Percentiles rank a stretch among this genome's conserved stretches.
phyloP scores from a whole-genome alignment of 2,113 vertebrate species.

The Xiphophorus couchianus region DNA sequence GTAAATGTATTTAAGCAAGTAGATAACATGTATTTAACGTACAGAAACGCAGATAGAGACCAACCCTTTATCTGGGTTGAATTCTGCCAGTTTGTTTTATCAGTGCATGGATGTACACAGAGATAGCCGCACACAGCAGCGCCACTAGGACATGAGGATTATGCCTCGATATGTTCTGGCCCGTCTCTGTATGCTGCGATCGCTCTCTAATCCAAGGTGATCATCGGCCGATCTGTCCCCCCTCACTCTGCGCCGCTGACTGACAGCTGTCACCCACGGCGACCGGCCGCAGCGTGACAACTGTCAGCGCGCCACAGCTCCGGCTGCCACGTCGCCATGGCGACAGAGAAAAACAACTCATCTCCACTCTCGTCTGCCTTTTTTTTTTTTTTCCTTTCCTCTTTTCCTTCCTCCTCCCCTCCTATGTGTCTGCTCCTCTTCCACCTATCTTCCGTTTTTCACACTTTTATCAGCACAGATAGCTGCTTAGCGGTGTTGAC shows the following conservation, averaged over 20 bases:
- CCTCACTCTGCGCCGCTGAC: conserved; percentile 71
- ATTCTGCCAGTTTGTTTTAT: not conserved
- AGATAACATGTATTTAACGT: no score
- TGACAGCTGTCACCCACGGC: conserved; percentile 77
- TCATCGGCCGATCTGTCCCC: conserved; percentile 69
- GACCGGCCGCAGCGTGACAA: conserved; percentile 58
- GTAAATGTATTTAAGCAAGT: no score
- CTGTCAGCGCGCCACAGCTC: conserved; percentile 61
- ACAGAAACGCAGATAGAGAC: not conserved
- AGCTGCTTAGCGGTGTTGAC: conserved; percentile 54
- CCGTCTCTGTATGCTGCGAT: conserved; percentile 42
- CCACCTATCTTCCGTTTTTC: conserved; percentile 13
- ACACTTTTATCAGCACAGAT: conserved; percentile 36
- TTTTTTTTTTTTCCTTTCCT: not conserved
- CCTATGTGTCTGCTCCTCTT: conserved; percentile 17
- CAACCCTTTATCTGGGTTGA: no score
- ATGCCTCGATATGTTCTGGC: conserved; percentile 56
- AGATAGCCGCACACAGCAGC: conserved; percentile 13
- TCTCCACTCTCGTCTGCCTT: conserved; percentile 10
- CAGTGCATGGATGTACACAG: conserved; percentile 4
- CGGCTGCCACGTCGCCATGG: conserved; percentile 58
- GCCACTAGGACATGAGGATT: conserved; percentile 57
- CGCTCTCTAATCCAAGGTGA: conserved; percentile 71
- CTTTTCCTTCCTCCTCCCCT: not conserved
- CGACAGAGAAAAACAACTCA: conserved; percentile 70